Evolutionary conservation across 1,140 invertebrate genomes (phyloP).

Genomic region (Oedothorax gibbosus): DNA sequence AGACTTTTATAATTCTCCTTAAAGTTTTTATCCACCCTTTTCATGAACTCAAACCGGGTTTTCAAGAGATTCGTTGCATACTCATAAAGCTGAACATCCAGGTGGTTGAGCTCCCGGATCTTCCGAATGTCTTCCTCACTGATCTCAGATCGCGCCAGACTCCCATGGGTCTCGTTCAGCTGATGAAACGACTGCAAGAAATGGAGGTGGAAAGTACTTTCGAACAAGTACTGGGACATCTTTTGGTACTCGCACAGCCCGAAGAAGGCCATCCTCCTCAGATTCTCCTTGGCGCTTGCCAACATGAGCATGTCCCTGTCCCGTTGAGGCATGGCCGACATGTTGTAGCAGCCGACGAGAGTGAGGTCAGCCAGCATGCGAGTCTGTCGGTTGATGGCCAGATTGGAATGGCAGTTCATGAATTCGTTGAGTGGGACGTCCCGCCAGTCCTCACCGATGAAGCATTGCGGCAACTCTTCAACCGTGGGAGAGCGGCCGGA

Average conservation of each 20-base stretch:
- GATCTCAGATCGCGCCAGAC: constrained; percentile 80
- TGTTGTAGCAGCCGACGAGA: constrained; percentile 96
- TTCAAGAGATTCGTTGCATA: constrained; percentile 77
- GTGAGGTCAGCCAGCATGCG: constrained; percentile 96
- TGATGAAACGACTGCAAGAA: constrained; percentile 90
- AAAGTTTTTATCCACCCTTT: constrained; percentile 40
- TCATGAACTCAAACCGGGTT: constrained; percentile 39
- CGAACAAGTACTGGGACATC: constrained; percentile 95
- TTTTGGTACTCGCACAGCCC: constrained; percentile 96
- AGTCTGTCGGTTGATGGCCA: constrained; percentile 96
- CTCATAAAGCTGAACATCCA: constrained; percentile 94
- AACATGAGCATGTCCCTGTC: constrained; percentile 84
- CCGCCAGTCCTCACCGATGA: constrained; percentile 71
- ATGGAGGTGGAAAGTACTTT: constrained; percentile 92
- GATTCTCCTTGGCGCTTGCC: constrained; percentile 93
- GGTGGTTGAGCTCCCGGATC: constrained; percentile 84
- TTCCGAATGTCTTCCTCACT: constrained; percentile 78
- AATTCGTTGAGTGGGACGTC: constrained; percentile 85
- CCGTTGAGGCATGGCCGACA: constrained; percentile 76
- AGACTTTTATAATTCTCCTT: constrained; percentile 41
- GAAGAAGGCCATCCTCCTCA: constrained; percentile 95
- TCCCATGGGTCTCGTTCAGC: constrained; percentile 88
- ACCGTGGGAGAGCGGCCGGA: constrained; percentile 81
- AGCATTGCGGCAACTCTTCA: constrained; percentile 72
- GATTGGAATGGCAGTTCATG: constrained; percentile 88